These are phyloP conservation scores for Cygnus olor DNA, from an alignment of 2,797 vertebrate species.

Conservation along the genomic window DNA sequence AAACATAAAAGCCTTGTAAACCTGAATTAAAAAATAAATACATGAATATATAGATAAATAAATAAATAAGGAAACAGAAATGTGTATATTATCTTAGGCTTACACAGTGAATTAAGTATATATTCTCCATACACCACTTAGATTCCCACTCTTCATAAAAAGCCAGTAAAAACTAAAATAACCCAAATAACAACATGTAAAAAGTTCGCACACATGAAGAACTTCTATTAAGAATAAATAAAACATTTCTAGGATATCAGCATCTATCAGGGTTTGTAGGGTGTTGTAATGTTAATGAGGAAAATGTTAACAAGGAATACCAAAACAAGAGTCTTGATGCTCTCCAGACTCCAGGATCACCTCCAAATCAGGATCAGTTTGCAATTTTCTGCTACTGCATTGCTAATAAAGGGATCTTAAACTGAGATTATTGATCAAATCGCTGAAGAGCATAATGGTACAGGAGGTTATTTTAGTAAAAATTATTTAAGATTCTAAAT, in stretches of 20 bases:
- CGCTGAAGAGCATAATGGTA: neutral
- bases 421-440: neutral
- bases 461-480: neutral
- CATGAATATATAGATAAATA: too few species aligned
- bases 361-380: neutral
- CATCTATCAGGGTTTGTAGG: neutral
- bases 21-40: neutral
- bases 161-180: neutral
- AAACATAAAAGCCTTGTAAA: neutral
- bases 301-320: neutral
- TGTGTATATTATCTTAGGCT: neutral
- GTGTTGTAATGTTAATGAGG: neutral
- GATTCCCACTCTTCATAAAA: neutral
- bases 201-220: neutral
- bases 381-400: neutral
- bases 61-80: neutral
- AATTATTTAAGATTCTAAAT: neutral
- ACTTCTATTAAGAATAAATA: neutral
- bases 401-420: neutral
- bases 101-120: neutral
- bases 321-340: neutral
- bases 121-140: neutral
- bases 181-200: neutral
- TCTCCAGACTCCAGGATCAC: neutral
- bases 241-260: neutral